These are phyloP conservation scores for Pachyseris speciosa DNA, from an alignment of 64 coral and sea anemone genomes.

Conservation along the genomic window DNA sequence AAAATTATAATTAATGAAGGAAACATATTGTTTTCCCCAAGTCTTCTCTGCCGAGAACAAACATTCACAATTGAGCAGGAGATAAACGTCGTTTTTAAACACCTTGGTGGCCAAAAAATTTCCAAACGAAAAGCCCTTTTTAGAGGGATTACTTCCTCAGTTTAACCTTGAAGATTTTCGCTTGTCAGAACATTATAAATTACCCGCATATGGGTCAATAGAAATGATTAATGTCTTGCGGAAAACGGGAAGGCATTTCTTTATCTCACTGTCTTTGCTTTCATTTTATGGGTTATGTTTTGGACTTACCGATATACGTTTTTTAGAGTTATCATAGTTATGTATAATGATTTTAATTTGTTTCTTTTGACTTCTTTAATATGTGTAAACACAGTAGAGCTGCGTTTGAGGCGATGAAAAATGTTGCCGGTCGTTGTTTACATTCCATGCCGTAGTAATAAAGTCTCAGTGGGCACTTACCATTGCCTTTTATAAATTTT, in stretches of 20 bases:
- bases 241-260: neutral
- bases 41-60: neutral
- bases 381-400: neutral
- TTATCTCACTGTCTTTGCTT: neutral
- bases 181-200: constrained; percentile 43
- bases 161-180: constrained; percentile 38
- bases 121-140: neutral
- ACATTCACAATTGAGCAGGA: neutral
- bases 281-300: neutral
- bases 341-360: neutral
- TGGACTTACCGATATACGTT: neutral
- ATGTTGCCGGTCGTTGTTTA: neutral
- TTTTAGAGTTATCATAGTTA: neutral
- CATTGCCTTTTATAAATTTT: too few relatives aligned
- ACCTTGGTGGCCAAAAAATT: neutral
- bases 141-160: constrained; percentile 29
- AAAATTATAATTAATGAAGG: neutral
- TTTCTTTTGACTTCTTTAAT: neutral
- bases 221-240: constrained; percentile 14
- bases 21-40: neutral
- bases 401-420: neutral
- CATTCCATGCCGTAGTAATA: neutral
- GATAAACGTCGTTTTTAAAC: neutral
- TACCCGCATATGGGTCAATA: constrained; percentile 10
- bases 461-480: neutral